These are phyloP conservation scores for Mactromeris polynyma DNA, from an alignment of 2,888 invertebrate species.

Conservation along the genomic window DNA sequence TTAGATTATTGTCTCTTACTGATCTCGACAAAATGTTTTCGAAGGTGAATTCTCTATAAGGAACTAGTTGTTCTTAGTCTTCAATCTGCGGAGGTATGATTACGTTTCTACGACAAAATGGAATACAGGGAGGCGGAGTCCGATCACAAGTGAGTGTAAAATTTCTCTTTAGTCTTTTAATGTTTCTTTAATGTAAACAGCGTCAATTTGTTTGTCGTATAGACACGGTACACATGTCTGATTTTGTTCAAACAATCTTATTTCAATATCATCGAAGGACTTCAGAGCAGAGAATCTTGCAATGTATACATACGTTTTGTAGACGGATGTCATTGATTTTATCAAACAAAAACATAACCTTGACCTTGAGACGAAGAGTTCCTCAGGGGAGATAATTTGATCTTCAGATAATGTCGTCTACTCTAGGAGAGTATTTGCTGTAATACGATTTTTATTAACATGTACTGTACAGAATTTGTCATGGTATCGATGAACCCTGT, in stretches of 20 bases:
- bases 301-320: neutral
- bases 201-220: no score
- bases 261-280: no score
- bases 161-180: neutral
- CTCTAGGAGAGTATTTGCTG: neutral
- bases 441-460: no score
- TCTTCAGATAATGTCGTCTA: neutral
- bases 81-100: neutral
- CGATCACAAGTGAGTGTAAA: neutral
- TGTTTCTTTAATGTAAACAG: neutral
- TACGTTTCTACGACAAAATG: neutral
- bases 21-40: no score
- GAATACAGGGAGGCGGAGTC: neutral
- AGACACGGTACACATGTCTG: no score
- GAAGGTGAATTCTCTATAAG: no score
- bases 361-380: slow-evolving; percentile 1
- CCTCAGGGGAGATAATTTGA: neutral
- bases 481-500: no score
- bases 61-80: no score
- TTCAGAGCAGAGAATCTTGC: neutral
- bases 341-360: neutral
- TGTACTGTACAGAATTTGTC: no score
- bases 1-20: no score
- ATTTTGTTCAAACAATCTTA: no score
- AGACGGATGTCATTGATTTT: neutral